Base-by-base conservation (phyloP, 2,888 invertebrate genomes). In the Panorpa germanica region DNA sequence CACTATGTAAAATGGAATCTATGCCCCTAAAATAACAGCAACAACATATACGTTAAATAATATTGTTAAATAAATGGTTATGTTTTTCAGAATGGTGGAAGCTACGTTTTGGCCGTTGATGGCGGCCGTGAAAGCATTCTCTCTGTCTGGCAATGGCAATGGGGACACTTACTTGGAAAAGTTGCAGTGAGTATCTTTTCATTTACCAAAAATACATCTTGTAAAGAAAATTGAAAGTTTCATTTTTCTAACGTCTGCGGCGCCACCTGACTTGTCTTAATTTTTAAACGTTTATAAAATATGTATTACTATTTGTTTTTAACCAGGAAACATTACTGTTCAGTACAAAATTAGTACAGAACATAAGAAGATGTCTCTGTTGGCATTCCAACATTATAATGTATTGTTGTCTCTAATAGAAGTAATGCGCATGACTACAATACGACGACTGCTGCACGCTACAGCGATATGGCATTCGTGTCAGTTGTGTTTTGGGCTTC, bases 81-180 rank as follows among this genome's bases (percentile, higher is more conserved):
- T 23, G 37, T 40, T 40, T 50, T 50, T 15, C 50, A 88, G 86
- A 85, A 85, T 45, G 80, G 83, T 2, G 90, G 88, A 10, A 83
- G 81, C 47, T 85, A 85, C 50, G 78, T 91, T 25, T 50, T 90
- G 40, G 86, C 83, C 0, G 78, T 90, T 17, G 90, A 91, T 47
- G 80, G 77, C 4, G 83, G 86, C 1, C 65, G 81, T 28, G 86
- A 88, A 50, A 82, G 88, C 46, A 82, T 86, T 37, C 60, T 90
- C 3, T 85, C 85, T 0, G 83, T 91, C 1, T 91, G 90, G 90
- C 85, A 90, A 44, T 90, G 90, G 90, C 82, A 85, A 45, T 85
- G 86, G 75, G 83, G 85, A 29, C 78, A 82, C 53, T 59, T 88
- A n/a, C 63, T 90, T 6, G 88, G 88, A 33, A 85, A 86, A 72